Conservation (phyloP, 2,797 vertebrate species). For the Antrozous pallidus region DNA sequence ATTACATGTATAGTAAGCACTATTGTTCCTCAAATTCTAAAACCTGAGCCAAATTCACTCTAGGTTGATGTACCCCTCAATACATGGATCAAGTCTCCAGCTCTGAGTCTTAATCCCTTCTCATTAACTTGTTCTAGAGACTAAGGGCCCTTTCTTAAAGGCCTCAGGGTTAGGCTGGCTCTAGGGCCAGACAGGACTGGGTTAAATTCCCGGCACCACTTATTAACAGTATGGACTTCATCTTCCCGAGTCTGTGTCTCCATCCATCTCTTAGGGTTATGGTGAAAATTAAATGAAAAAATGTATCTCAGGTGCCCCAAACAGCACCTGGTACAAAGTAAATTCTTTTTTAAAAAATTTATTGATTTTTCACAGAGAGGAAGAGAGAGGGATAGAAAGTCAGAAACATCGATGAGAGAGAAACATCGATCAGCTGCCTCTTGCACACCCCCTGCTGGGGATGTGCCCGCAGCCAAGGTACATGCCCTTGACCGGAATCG, state of each 20-base stretch:
- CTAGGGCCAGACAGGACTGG: background rate
- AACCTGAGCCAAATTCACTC: constrained; percentile 21
- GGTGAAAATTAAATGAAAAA: background rate
- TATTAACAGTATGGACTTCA: background rate
- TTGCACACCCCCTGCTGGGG: too few relatives aligned
- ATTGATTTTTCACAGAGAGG: too few relatives aligned
- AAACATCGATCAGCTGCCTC: too few relatives aligned
- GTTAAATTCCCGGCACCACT: constrained; percentile 14
- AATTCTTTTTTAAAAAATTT: too few relatives aligned
- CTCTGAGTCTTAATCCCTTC: background rate
- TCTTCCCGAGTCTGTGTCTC: background rate
- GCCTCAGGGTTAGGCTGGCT: background rate
- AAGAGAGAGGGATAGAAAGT: too few relatives aligned
- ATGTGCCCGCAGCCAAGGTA: too few relatives aligned
- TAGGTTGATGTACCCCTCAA: background rate
- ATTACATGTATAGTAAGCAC: constrained; percentile 4
- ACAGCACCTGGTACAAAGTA: background rate
- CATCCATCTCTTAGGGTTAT: background rate
- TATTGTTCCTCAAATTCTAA: constrained; percentile 35
- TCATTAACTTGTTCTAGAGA: background rate
- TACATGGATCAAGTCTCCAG: background rate
- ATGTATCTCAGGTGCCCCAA: background rate
- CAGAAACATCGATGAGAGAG: too few relatives aligned
- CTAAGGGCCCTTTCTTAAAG: background rate
- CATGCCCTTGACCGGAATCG: too few relatives aligned